Evolutionary conservation across 2,888 invertebrate species (phyloP), one percentile per base, ranked within the genome.

Genomic region (Eristalis arbustorum): DNA sequence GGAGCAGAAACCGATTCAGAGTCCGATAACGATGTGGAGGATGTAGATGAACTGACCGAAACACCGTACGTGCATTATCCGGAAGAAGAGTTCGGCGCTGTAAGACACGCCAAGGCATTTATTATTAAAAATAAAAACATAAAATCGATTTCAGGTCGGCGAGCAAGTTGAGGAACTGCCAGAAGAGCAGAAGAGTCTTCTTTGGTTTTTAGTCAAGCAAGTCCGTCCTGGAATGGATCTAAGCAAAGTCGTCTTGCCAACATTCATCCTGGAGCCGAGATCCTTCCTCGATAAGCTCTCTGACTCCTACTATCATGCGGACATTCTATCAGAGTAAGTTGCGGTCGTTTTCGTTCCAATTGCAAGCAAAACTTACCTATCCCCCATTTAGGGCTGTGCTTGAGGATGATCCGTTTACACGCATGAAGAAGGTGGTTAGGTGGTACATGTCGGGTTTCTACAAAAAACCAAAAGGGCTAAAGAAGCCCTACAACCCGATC

Each of bases 161-260:
- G 97, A 96, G 90, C 96, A 98, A 90, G 97, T 98, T 1, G 97
- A 98, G 91, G 98, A 98, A 91, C 95, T 98, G 25, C 97, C 96
- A 0, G 98, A 98, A 78, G 98, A 98, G 92, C 98, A 98, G 93
- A 98, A 98, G 92, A 98, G 98, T 22, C 94, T 98, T 61, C 96
- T 98, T 89, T 98, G 98, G 98, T 97, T 96, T 91, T 94, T 98
- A 56, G 94, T 98, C 90, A 98, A 98, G 93, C 98, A 98, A 94
- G 97, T 98, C 42, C 95, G 98, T 18, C 98, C 98, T 0, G 98
- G 98, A 66, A 98, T 98, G 98, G 98, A 98, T 93, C 93, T 98
- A 37, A 94, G 95, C 89, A 93, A 92, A 88, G 97, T 98, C 62
- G 98, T 98, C 14, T 93, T 98, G 89, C 98, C 98, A 0, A 98